Conservation (phyloP, 2,113 vertebrate species). For the Geothlypis trichas region DNA sequence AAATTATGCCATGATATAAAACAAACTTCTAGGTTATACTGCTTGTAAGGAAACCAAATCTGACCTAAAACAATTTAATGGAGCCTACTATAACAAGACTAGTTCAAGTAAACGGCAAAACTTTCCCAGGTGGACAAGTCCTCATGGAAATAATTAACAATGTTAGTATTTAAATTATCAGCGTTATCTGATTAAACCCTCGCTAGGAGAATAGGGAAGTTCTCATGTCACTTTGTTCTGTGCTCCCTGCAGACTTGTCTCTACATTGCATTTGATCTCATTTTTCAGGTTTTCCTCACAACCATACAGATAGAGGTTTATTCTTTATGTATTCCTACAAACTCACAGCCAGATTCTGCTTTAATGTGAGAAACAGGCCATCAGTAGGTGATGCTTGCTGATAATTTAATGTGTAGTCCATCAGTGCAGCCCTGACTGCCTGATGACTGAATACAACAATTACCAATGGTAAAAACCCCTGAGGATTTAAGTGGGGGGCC, state of each 20-base stretch:
- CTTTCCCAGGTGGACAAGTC: constrained; percentile 53
- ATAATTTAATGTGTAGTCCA: background rate
- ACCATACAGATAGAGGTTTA: background rate
- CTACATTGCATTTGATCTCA: constrained; percentile 27
- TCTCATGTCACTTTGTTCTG: constrained; percentile 55
- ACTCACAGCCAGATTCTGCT: background rate
- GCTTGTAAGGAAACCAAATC: background rate
- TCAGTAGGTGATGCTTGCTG: background rate
- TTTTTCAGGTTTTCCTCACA: constrained; percentile 27
- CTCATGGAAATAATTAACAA: constrained; percentile 64
- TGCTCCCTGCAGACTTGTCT: constrained; percentile 24
- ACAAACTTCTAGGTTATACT: background rate
- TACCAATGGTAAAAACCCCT: accelerated
- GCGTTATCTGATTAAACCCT: constrained; percentile 51
- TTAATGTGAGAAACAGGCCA: background rate
- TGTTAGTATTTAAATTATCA: constrained; percentile 67
- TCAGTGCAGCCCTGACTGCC: background rate
- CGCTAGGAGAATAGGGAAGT: constrained; percentile 53
- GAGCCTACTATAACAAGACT: background rate
- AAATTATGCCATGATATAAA: background rate
- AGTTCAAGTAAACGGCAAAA: constrained; percentile 13
- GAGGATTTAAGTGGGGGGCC: background rate
- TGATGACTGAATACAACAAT: background rate
- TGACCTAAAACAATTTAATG: background rate
- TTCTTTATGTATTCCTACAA: background rate